A percentile compares a stretch with the other conserved stretches of the same genome.
These are phyloP conservation scores for Kryptolebias marmoratus DNA, from an alignment of 2,113 vertebrate species.

Conservation along the genomic window DNA sequence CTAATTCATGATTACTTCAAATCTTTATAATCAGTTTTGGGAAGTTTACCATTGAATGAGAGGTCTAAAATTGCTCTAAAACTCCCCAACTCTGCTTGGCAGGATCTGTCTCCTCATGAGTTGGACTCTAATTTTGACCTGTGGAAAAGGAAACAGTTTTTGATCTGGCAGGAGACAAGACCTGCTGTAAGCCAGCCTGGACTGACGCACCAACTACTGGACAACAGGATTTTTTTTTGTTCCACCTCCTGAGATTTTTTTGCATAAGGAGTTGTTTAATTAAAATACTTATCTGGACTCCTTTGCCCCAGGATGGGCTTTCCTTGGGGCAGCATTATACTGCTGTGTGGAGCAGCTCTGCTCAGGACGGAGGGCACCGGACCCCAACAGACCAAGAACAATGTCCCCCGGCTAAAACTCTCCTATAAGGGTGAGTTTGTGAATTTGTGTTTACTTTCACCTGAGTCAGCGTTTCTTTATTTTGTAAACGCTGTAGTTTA, in stretches of 20 bases:
- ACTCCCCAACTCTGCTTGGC: slow-evolving; percentile 80
- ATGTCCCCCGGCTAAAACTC: slow-evolving; percentile 92
- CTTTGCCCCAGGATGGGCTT: slow-evolving; percentile 83
- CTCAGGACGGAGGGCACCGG: slow-evolving; percentile 75
- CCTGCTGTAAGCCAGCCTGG: slow-evolving; percentile 63
- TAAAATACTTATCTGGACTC: slow-evolving; percentile 45
- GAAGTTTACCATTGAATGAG: slow-evolving; percentile 67
- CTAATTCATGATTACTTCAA: slow-evolving; percentile 1
- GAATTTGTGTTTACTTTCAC: slow-evolving; percentile 6
- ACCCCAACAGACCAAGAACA: slow-evolving; percentile 88
- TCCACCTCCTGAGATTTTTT: background rate
- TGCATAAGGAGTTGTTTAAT: slow-evolving; percentile 47
- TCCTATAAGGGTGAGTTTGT: slow-evolving; percentile 92
- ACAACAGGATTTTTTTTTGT: slow-evolving; percentile 28
- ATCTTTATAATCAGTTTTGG: background rate
- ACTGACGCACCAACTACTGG: slow-evolving; percentile 59
- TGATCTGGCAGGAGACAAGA: slow-evolving; percentile 72
- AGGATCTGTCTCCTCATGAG: slow-evolving; percentile 71
- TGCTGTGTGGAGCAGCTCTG: slow-evolving; percentile 86
- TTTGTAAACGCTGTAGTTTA: slow-evolving; percentile 3
- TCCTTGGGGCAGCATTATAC: slow-evolving; percentile 82
- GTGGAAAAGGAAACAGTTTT: slow-evolving; percentile 67
- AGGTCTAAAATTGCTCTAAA: slow-evolving; percentile 67
- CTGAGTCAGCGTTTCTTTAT: background rate
- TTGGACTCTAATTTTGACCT: slow-evolving; percentile 68